Evolutionary conservation across 2,888 invertebrate species (phyloP), one percentile per base, ranked within the genome.

Genomic region (Reticulitermes lucifugus): DNA sequence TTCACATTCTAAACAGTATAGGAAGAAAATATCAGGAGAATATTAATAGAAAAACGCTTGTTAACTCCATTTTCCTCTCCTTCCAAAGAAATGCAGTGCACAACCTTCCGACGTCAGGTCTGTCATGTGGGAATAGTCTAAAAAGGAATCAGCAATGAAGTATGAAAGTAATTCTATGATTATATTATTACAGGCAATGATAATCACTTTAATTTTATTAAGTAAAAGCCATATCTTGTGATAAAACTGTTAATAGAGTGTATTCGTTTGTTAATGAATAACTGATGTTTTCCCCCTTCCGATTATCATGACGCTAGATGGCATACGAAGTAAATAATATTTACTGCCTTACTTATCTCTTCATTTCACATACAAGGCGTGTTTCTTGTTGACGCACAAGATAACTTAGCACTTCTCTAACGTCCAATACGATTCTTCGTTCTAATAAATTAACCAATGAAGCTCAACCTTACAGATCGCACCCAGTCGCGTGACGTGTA

Each of bases 371-470:
- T 65, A n/a, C 65, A 25, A n/a, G 25, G 65, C n/a, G 65, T n/a
- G 25, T 18, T 55, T 55, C 55, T 70, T 29, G 70, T 41, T 73
- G 73, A 73, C 73, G 73, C 73, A 73, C 73, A 41, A 73, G 73
- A 25, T 29, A 35, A 41, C 73, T 73, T 73, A 14, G 35, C 29
- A 2, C 12, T 73, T 71, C 41, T 73, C 35, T 73, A 41, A 25
- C 21, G 41, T 21, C 73, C 73, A 73, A 73, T 73, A 35, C 9
- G 21, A 73, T 73, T 21, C 2, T 35, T 73, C 41, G 73, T 73
- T 73, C 6, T 35, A 73, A 41, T 73, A 41, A 21, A 41, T 18
- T 41, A 29, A 73, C 73, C 73, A 73, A 73, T 41, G 35, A 73
- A 29, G 10, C 18, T 12, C 6, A 41, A 29, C 22, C 35, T 73